A percentile compares a stretch with the other conserved stretches of the same genome.
phyloP scores from a whole-genome alignment of 2,113 vertebrate species.

The Zosterops pallidus region DNA sequence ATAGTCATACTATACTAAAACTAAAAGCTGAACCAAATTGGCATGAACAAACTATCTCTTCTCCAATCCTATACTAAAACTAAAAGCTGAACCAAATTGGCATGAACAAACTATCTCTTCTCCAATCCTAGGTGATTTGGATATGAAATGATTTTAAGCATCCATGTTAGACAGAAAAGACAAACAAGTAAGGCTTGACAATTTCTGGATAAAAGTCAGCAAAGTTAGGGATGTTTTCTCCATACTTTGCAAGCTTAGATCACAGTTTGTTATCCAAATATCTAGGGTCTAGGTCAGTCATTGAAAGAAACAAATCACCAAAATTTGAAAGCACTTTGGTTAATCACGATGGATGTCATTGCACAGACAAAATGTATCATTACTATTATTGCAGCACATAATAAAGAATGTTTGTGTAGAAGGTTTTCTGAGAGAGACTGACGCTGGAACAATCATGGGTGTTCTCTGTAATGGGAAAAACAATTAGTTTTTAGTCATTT shows the following conservation, averaged over 20 bases:
- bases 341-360: not conserved
- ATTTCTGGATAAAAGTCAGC: not conserved
- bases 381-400: not conserved
- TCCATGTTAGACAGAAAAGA: not conserved
- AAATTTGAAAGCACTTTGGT: not conserved
- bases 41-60: too few relatives aligned
- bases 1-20: not conserved
- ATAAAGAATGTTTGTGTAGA: conserved; percentile 8
- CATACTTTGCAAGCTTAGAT: not conserved
- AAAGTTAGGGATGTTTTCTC: not conserved
- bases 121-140: not conserved
- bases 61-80: not conserved
- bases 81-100: not conserved
- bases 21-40: not conserved
- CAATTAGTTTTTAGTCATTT: conserved; percentile 56
- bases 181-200: not conserved
- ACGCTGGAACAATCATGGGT: not conserved
- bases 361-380: conserved; percentile 15
- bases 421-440: not conserved
- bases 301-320: not conserved
- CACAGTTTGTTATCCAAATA: not conserved
- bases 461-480: conserved; percentile 37
- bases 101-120: not conserved
- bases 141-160: not conserved
- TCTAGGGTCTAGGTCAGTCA: not conserved